These are phyloP conservation scores for Australoheros scitulus DNA, from an alignment of 2,113 vertebrate genomes.

Conservation along the genomic window DNA sequence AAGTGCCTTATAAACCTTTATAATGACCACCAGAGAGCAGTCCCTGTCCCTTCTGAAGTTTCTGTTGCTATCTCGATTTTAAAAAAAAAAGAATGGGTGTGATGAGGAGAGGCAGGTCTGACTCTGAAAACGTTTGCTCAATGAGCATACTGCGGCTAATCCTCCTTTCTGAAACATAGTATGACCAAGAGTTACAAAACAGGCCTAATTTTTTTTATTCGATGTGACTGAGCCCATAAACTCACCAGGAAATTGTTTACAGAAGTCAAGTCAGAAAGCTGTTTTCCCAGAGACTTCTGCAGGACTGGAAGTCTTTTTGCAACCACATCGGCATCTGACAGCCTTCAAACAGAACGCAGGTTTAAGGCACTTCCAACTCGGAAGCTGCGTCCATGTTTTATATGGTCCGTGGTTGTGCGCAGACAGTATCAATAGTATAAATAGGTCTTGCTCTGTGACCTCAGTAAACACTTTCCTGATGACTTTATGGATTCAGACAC, in stretches of 20 bases:
- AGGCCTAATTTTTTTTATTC: not conserved
- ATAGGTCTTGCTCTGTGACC: not conserved
- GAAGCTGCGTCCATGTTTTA: not conserved
- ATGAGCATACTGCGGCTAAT: not conserved
- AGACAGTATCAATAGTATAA: no score
- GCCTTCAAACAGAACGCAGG: no score
- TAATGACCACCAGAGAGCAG: no score
- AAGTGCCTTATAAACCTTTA: no score
- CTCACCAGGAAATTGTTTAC: not conserved
- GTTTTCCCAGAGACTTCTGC: not conserved
- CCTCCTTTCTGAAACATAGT: not conserved
- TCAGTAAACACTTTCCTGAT: not conserved
- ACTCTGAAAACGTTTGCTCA: not conserved
- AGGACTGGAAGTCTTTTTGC: no score
- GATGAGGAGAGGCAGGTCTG: not conserved
- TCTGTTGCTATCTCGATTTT: not conserved
- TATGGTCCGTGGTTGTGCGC: not conserved
- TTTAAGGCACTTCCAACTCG: no score
- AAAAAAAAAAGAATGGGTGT: not conserved
- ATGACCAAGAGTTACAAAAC: not conserved
- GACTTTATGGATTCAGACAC: not conserved
- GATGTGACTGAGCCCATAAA: no score
- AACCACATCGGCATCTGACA: no score
- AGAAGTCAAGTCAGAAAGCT: not conserved
- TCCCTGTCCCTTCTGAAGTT: not conserved